Base-by-base conservation (phyloP, 2,888 invertebrate species). In the Philhelius pedissequus region DNA sequence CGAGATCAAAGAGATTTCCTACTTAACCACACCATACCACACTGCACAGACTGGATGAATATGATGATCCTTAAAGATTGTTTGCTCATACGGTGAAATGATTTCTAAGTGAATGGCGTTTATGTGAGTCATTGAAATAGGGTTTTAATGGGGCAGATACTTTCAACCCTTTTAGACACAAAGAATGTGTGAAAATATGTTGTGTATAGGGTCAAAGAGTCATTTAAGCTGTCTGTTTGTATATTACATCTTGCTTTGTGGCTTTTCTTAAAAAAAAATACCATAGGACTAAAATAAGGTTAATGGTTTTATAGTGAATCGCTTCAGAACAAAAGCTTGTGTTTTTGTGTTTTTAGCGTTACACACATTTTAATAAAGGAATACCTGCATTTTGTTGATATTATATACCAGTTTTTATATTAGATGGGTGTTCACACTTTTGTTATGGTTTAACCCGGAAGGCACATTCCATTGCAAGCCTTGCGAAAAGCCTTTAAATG, bases 1-100 rank as follows among this genome's bases (percentile, higher is more conserved):
- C 68, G 77, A 73, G 71, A 71, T 82, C 82, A 82, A 82, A 82
- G 82, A 20, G 66, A 76, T 76, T 77, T 77, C 52, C 45, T 71
- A 35, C 50, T 71, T 35, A 60, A 48, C 45, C 40, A 52, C 18
- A 25, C n/a, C 35, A 22, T 4, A 15, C 27, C n/a, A 15, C 54
- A 56, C 20, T 6, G 3, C 20, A 43, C 13, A 22, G 4, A 35
- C 30, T 13, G 6, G 27, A 27, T 4, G 15, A 43, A 27, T n/a
- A 38, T 54, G 62, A 81, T 81, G 54, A 68, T 54, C 66, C 64
- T 75, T 77, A 60, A 71, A 40, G 77, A 77, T 68, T 77, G 66
- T 73, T 77, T 77, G 48, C 66, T 74, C 45, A 56, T 20, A 74
- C 52, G 43, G 15, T 43, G 11, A 20, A 66, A 71, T 62, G 48